Conservation (phyloP, 1,140 invertebrate genomes). For the Lepidotrigona ventralis region DNA sequence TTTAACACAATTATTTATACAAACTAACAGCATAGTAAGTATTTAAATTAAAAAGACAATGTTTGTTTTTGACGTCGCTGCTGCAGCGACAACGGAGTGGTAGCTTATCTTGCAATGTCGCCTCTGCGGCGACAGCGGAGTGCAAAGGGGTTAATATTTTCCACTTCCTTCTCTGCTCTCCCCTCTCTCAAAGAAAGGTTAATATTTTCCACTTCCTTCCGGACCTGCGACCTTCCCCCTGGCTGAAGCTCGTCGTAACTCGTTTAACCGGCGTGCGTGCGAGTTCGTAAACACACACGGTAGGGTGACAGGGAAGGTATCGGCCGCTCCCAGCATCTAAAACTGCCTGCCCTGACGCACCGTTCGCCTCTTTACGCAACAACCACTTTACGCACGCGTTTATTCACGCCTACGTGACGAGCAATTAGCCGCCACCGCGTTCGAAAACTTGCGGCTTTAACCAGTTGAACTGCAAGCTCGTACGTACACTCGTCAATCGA, state of each 20-base stretch:
- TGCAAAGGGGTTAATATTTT: no score
- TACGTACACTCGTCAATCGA: no score
- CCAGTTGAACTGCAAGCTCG: no score
- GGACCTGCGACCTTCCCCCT: slow-evolving; percentile 42
- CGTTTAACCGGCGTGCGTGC: slow-evolving; percentile 43
- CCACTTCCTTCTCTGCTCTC: no score
- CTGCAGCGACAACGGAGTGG: no score
- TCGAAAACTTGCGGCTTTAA: background rate
- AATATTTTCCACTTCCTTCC: slow-evolving; percentile 64
- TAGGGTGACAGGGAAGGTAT: slow-evolving; percentile 4
- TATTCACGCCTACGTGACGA: slow-evolving; percentile 26
- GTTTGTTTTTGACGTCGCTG: no score
- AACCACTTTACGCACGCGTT: slow-evolving; percentile 29
- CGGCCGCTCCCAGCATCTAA: background rate
- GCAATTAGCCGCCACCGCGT: slow-evolving; percentile 34
- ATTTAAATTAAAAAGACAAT: no score
- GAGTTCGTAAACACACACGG: slow-evolving; percentile 54
- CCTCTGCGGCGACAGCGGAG: no score
- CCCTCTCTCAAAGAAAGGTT: slow-evolving; percentile 43
- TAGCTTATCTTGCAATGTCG: no score
- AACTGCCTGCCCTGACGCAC: background rate
- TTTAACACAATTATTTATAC: no score
- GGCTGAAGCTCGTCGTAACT: slow-evolving; percentile 49
- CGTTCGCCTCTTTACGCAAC: slow-evolving; percentile 2
- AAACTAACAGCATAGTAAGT: no score